Percentiles rank a stretch among this genome's conserved stretches.
Conservation (phyloP, 2,797 vertebrate genomes). For the Mormyrus proboscirostris region DNA sequence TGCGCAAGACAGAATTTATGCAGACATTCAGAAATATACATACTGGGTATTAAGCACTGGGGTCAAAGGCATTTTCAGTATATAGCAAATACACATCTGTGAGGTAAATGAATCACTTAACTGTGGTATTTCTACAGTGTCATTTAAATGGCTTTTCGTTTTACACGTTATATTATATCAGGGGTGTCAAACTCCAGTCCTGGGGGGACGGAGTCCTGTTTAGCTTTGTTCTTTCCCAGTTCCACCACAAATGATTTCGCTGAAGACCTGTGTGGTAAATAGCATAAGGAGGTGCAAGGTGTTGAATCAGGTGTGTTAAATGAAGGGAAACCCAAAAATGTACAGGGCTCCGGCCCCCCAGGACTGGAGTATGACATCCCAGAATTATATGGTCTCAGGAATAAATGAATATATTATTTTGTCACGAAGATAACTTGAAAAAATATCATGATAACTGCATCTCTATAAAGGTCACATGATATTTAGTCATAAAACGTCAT, state of each 20-base stretch:
- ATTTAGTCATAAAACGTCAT: not conserved
- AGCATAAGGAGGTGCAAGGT: not conserved
- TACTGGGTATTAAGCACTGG: not conserved
- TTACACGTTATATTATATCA: not conserved
- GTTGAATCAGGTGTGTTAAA: not conserved
- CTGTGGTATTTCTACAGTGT: not conserved
- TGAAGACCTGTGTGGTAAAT: not conserved
- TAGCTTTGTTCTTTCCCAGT: not conserved
- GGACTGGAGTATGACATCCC: not conserved
- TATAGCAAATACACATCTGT: not conserved
- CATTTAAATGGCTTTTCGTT: not conserved
- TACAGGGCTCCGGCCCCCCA: not conserved
- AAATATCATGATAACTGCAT: not conserved
- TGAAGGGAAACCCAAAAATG: not conserved
- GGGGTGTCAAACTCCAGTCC: not conserved
- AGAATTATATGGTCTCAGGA: not conserved
- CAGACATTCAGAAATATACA: not conserved
- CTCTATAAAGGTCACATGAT: not conserved
- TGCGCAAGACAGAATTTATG: not conserved
- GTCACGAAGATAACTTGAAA: not conserved
- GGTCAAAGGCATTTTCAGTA: not conserved
- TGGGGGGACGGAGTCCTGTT: not conserved
- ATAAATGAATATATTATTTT: not conserved
- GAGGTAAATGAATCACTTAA: not conserved
- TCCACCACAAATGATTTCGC: not conserved